A percentile compares a stretch with the other conserved stretches of the same genome.
Conservation (phyloP, 2,888 invertebrate species). For the Galerucella nymphaeae region DNA sequence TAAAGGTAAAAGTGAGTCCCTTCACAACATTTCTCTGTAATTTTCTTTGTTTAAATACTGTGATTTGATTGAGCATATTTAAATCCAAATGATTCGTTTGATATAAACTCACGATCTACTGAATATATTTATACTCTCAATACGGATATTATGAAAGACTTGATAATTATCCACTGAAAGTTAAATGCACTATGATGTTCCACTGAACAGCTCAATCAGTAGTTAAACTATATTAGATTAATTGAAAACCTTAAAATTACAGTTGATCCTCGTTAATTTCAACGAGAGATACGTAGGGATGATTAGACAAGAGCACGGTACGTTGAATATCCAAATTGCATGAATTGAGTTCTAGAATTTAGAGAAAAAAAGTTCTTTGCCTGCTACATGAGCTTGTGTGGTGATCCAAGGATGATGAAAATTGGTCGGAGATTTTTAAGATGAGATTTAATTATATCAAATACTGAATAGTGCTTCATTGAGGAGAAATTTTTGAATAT, state of each 20-base stretch:
- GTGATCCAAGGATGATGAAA: too few species aligned
- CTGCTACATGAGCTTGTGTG: too few species aligned
- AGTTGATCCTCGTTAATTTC: not conserved
- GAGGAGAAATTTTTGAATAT: too few species aligned
- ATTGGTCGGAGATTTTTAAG: too few species aligned
- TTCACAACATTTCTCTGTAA: slow-evolving; percentile 4
- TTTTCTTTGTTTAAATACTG: slow-evolving; percentile 1
- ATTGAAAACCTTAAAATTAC: not conserved
- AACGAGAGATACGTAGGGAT: too few species aligned
- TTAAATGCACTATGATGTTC: not conserved
- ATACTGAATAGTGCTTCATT: too few species aligned
- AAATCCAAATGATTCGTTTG: not conserved
- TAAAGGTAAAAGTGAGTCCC: not conserved
- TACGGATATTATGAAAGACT: not conserved
- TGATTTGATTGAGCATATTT: not conserved
- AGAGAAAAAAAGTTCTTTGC: too few species aligned
- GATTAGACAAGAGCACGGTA: too few species aligned
- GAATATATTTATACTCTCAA: not conserved
- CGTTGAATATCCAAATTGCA: too few species aligned
- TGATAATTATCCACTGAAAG: not conserved
- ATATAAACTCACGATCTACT: not conserved
- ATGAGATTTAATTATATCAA: too few species aligned
- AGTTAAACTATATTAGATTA: not conserved
- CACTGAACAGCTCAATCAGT: not conserved
- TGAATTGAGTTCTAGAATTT: too few species aligned